Base-by-base conservation (phyloP, 2,888 invertebrate species). In the Leucophenga montana region DNA sequence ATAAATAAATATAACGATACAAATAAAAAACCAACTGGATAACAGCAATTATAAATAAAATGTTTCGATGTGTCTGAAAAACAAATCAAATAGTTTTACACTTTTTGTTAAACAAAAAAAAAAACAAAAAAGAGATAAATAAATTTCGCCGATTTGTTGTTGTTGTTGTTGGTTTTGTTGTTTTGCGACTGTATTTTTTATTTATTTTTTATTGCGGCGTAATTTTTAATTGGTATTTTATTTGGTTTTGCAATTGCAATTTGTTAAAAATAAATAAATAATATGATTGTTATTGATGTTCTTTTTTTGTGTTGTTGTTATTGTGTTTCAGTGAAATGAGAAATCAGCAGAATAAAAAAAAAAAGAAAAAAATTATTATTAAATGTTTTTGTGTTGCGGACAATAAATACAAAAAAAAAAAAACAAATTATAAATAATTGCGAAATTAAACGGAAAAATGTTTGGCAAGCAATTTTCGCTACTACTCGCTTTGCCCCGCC, bases 381-480 rank as follows among this genome's bases (percentile, higher is more conserved):
- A 59, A 59, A 33, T 59, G 33, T 59, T 59, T 57, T 59, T 33
- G 59, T 59, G 31, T 59, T 31, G 14, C n/a, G 31, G 16, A 13
- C 33, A 59, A n/a, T n/a, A n/a, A n/a, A n/a, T n/a, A n/a, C n/a
- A n/a, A n/a, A 57, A 1, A n/a, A 62, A 62, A 46, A 46, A 39
- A 48, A 64, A 61, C 9, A 64, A 48, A 48, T 48, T 20, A 46
- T 44, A 64, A 64, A 22, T 20, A 62, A 33, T 22, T 44, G 62
- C 22, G 33, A 59, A 59, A 33, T 59, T 56, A 14, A 27, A 14
- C 27, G 18, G 9, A 22, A 56, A 56, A 27, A 8, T 56, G 56
- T 56, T 56, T 56, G 27, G 11, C 14, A 9, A 56, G 56, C 56
- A 81, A 71, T 69, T 71, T 75, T 73, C 67, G 75, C 75, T 39